phyloP scores from a whole-genome alignment of 1,140 invertebrate species.

The Tetramorium simillimum region DNA sequence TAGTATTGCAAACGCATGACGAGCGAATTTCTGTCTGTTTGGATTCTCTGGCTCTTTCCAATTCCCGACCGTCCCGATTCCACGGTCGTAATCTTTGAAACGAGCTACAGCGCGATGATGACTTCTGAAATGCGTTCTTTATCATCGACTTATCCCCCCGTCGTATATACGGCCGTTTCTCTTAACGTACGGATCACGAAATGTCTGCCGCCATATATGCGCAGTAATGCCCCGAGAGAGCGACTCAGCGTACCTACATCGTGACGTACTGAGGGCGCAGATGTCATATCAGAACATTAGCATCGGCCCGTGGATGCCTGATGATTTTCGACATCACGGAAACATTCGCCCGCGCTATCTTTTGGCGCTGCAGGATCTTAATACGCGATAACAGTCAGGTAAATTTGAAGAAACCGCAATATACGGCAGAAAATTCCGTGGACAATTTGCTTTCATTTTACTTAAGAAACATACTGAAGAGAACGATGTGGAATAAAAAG shows the following conservation, averaged over 20 bases:
- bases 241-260: conserved; percentile 56
- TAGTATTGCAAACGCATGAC: background rate
- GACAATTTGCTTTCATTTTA: background rate
- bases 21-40: background rate
- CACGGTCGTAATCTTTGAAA: conserved; percentile 26
- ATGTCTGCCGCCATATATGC: conserved; percentile 59
- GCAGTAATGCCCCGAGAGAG: conserved; percentile 68
- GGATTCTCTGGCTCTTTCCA: background rate
- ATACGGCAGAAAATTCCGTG: background rate
- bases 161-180: conserved; percentile 7
- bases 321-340: conserved; percentile 67
- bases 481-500: background rate
- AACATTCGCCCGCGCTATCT: conserved; percentile 59
- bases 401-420: background rate
- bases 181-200: conserved; percentile 39
- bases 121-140: conserved; percentile 45
- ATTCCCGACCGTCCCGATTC: background rate
- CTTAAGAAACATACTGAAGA: background rate
- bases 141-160: conserved; percentile 18
- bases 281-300: conserved; percentile 74
- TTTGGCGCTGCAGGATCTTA: background rate
- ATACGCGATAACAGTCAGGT: conserved; percentile 10
- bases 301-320: conserved; percentile 59
- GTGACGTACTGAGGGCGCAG: conserved; percentile 57
- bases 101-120: conserved; percentile 39